Evolutionary conservation across 2,888 invertebrate genomes (phyloP), one percentile per base, ranked within the genome.

Genomic region (Cephus runcator): DNA sequence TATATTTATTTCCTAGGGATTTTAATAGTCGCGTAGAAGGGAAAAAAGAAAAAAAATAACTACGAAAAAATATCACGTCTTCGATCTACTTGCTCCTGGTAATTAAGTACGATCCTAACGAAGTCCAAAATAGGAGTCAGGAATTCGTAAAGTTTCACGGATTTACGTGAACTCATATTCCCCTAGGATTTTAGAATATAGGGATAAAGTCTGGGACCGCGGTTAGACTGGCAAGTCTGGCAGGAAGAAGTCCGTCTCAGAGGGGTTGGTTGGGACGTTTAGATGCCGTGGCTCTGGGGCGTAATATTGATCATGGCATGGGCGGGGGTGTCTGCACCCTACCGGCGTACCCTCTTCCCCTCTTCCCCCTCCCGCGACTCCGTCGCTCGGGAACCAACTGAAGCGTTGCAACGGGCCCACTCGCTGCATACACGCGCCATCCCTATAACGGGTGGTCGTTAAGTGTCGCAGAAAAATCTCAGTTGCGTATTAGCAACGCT

Each of bases 301-400:
- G 89, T 88, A 91, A 91, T 91, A 91, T 91, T 91, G 91, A 91
- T 91, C 89, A 90, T 90, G 89, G 88, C 86, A 86, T 87, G 81
- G 86, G 88, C 84, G 86, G 87, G 87, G 87, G 87, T 90, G 91
- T 91, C 90, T 90, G 90, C 90, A 85, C 87, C 85, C 87, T 84
- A 85, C 85, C 86, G 82, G 81, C 83, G 81, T 84, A 80, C 86
- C 84, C 84, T 79, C 80, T 36, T 73, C 73, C 30, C 73, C 68
- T 12, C 35, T 35, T 35, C 3, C 35, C 12, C 35, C 35, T 35
- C 75, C 78, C 77, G 34, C 76, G 35, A 71, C 82, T 77, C 79
- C 9, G 73, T 71, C 76, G 73, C 79, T 69, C 77, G 84, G 84
- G 84, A 80, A 83, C 85, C 82, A 85, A 85, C 83, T 85, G 87